Base-by-base conservation (phyloP, 2,888 invertebrate species). In the Drepana falcataria region DNA sequence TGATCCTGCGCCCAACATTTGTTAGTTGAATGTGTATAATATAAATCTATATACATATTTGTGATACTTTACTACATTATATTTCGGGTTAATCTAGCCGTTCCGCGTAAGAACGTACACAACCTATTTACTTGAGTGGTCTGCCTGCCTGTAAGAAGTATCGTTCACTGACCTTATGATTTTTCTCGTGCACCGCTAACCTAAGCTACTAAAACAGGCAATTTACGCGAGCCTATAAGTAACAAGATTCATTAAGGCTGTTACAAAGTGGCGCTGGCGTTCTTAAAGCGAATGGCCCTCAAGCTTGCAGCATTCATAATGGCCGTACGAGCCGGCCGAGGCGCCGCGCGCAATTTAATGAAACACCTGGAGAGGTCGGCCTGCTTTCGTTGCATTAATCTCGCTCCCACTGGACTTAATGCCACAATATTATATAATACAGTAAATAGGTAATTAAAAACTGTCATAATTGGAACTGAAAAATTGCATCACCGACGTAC, bases 221-320 rank as follows among this genome's bases (percentile, higher is more conserved):
- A 91, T 90, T 90, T 87, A 84, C 84, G 84, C 79, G 78, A 81
- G 85, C 87, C 87, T 89, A 88, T 89, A 88, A 91, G 90, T 89
- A 90, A 89, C 89, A 83, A 87, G 88, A 89, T 91, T 91, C 88
- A 90, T 91, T 91, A 91, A 87, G 83, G 83, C 80, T 77, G 87
- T 89, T 89, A 90, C 90, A 90, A 89, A 91, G 90, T 91, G 85
- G 87, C 85, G 81, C 86, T 75, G 83, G 80, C 87, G 87, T 87
- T 89, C 90, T 90, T 90, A 87, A 87, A 90, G 88, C 87, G 89
- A 90, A 90, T 90, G 87, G 88, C 89, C 81, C 89, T 90, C 83
- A 82, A 90, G 89, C 83, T 85, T 84, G 87, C 88, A 85, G 83
- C 87, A 73, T 82, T 87, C 88, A 88, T 90, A 90, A 91, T 87